phyloP scores from a whole-genome alignment of 35 echinoderm and acorn worm species.

The Patiria miniata region DNA sequence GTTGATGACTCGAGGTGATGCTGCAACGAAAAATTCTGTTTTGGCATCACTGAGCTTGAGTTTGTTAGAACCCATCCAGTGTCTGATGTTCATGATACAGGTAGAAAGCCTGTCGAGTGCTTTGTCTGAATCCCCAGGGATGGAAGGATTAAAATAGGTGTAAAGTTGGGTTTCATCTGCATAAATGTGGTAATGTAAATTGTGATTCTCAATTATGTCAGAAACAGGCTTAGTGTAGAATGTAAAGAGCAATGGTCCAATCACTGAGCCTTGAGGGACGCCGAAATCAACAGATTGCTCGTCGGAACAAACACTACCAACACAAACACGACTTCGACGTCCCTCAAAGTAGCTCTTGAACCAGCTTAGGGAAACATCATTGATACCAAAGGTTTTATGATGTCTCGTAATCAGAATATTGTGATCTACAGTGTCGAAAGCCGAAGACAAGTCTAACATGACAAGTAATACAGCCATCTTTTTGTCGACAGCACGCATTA shows the following conservation, averaged over 20 bases:
- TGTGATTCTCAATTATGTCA: neutral
- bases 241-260: neutral
- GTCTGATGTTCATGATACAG: neutral
- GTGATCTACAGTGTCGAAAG: too few relatives aligned
- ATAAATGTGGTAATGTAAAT: conserved; percentile 7
- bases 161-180: conserved; percentile 11
- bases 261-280: neutral
- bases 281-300: neutral
- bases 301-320: neutral
- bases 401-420: too few relatives aligned
- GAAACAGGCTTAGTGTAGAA: neutral
- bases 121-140: neutral
- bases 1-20: neutral
- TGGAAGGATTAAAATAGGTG: neutral
- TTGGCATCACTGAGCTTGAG: conserved; percentile 11
- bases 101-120: neutral
- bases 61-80: conserved; percentile 21
- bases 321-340: neutral
- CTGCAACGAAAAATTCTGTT: conserved; percentile 31
- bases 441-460: too few relatives aligned
- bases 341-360: neutral
- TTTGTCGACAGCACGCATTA: too few relatives aligned
- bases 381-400: too few relatives aligned
- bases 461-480: too few relatives aligned
- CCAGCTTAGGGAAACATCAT: neutral